Percentiles rank a stretch among this genome's conserved stretches.
phyloP scores from a whole-genome alignment of 2,113 vertebrate species.

The Anhinga anhinga region DNA sequence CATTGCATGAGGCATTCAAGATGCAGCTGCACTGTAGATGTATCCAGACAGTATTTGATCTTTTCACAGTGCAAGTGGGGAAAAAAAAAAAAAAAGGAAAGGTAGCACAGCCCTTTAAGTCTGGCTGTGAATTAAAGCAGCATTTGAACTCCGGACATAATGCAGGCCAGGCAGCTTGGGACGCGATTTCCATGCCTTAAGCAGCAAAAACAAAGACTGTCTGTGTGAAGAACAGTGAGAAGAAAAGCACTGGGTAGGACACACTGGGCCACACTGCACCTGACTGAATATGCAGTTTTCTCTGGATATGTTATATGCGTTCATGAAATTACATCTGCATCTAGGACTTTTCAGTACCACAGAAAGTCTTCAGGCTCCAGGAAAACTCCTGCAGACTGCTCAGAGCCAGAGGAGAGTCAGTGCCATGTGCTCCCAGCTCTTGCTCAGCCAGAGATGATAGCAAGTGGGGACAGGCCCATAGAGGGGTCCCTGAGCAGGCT shows the following conservation, averaged over 20 bases:
- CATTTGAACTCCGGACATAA: not conserved
- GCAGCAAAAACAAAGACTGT: conserved; percentile 1
- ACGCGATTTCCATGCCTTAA: not conserved
- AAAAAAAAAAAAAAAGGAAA: not conserved
- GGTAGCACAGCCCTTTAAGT: not conserved
- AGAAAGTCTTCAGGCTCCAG: not conserved
- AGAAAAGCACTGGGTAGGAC: not conserved
- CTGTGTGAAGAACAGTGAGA: not conserved
- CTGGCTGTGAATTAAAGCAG: not conserved
- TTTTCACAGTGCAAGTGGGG: not conserved
- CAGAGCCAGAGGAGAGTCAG: not conserved
- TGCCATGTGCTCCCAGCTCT: not conserved
- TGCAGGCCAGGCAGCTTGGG: not conserved
- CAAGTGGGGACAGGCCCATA: not conserved
- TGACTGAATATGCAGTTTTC: not conserved
- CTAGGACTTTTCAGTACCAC: not conserved
- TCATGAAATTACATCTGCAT: not conserved
- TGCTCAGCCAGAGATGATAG: not conserved
- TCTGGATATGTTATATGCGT: not conserved
- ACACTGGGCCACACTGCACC: not conserved
- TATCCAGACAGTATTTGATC: not conserved
- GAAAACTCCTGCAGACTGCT: not conserved
- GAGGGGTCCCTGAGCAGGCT: not conserved
- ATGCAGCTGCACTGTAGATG: not conserved
- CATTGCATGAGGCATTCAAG: not conserved